Base-by-base conservation (phyloP, 1,140 invertebrate species). In the Pogonognathellus flavescens region DNA sequence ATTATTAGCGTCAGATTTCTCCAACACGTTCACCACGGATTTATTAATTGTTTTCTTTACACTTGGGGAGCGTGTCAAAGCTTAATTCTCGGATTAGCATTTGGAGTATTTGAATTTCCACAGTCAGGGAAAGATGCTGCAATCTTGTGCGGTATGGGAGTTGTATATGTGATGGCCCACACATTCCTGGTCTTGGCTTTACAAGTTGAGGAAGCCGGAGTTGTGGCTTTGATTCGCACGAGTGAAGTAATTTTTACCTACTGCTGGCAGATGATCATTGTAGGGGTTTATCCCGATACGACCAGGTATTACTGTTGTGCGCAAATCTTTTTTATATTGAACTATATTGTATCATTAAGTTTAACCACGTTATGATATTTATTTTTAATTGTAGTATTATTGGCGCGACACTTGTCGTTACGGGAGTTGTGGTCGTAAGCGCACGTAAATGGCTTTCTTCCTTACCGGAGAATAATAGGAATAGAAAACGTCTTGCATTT, bases 381-480 rank as follows among this genome's bases (percentile, higher is more conserved):
- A n/a, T 59, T 6, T n/a, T 49, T 8, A 55, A 80, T 70, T 96
- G 93, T 90, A 97, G 96, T 41, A 91, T 97, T 49, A 91, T 93
- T 53, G 96, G 96, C 2, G 96, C 96, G 16, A 90, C 96, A 82
- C 91, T 98, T 87, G 96, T 98, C 5, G 93, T 95, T 18, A 94
- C 93, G 89, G 97, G 95, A 20, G 96, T 97, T 25, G 90, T 97
- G 53, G 90, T 97, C 49, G 96, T 95, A 16, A 96, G 95, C 1
- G 89, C 97, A 14, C 93, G 95, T 83, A 97, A 97, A 90, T 97
- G 96, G 95, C 93, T 94, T 0, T 88, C 95, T n/a, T 93, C 95
- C 1, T 91, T 96, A 89, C 87, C 84, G 0, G 60, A 80, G 62
- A 52, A 83, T n/a, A 52, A 84, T 20, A 20, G 11, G 11, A 85